Percentiles rank a stretch among this genome's conserved stretches.
Conservation (phyloP, 1,140 invertebrate species). For the Saxidomus purpurata region DNA sequence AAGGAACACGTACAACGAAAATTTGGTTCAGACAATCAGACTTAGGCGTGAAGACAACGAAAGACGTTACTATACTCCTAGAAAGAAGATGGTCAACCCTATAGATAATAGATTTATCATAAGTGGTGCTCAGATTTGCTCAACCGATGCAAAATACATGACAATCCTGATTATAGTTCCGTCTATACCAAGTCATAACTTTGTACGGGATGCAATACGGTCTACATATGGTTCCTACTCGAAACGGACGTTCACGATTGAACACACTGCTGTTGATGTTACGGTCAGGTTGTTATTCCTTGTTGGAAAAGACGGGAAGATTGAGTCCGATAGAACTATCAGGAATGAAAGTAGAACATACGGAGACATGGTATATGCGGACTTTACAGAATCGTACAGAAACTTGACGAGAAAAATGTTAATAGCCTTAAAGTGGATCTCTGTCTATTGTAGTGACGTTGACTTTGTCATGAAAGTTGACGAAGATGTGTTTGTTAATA, state of each 20-base stretch:
- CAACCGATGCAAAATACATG: conserved; percentile 28
- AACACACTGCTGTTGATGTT: neutral
- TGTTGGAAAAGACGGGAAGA: conserved; percentile 6
- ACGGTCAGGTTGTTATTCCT: conserved; percentile 12
- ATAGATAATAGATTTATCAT: neutral
- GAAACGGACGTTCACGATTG: neutral
- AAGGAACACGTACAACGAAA: no score
- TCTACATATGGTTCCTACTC: conserved; percentile 1
- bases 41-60: neutral
- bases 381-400: conserved; percentile 49
- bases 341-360: conserved; percentile 16
- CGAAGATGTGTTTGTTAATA: conserved; percentile 86
- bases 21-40: neutral
- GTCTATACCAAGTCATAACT: no score
- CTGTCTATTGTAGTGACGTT: conserved; percentile 89
- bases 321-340: neutral
- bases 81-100: neutral
- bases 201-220: conserved; percentile 25
- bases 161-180: conserved; percentile 14
- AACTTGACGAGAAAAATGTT: conserved; percentile 60
- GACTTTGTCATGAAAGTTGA: conserved; percentile 87
- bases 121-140: conserved; percentile 29
- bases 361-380: conserved; percentile 48
- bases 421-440: conserved; percentile 91
- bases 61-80: no score